phyloP scores from a whole-genome alignment of 2,113 vertebrate genomes.

The Solenodon paradoxus region DNA sequence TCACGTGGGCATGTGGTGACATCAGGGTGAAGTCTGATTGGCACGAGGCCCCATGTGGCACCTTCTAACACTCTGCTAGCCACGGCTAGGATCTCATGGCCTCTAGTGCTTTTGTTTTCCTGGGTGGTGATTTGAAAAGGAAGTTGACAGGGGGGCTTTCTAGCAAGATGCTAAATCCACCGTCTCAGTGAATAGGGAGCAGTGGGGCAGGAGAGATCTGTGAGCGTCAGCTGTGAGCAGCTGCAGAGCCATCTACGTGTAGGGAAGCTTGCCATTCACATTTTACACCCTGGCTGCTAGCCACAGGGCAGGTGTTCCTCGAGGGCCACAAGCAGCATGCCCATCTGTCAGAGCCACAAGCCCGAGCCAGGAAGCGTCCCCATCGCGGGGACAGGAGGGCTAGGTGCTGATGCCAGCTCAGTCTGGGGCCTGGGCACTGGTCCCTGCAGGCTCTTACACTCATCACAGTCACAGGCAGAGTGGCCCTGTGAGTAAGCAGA shows the following conservation, averaged over 20 bases:
- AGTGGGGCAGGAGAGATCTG: neutral
- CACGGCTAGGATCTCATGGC: neutral
- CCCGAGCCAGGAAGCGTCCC: neutral
- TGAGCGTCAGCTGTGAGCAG: too few species aligned
- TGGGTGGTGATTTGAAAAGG: neutral
- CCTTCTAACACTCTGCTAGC: neutral
- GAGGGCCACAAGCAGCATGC: neutral
- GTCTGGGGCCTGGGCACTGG: neutral
- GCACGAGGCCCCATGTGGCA: neutral
- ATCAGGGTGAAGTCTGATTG: neutral
- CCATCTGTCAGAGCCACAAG: neutral
- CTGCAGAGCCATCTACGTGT: rapidly evolving
- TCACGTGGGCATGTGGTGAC: neutral
- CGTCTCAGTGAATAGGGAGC: neutral
- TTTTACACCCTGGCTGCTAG: neutral
- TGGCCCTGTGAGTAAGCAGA: neutral
- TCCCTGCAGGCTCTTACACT: neutral
- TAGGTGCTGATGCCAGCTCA: neutral
- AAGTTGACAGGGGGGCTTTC: neutral
- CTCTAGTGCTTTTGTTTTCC: neutral
- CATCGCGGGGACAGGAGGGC: neutral
- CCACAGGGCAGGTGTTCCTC: neutral
- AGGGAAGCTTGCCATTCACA: neutral
- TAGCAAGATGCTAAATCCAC: neutral
- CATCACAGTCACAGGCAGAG: too few species aligned